Evolutionary conservation across 2,888 invertebrate species (phyloP), one percentile per base, ranked within the genome.

Genomic region (Phyllotreta striolata): DNA sequence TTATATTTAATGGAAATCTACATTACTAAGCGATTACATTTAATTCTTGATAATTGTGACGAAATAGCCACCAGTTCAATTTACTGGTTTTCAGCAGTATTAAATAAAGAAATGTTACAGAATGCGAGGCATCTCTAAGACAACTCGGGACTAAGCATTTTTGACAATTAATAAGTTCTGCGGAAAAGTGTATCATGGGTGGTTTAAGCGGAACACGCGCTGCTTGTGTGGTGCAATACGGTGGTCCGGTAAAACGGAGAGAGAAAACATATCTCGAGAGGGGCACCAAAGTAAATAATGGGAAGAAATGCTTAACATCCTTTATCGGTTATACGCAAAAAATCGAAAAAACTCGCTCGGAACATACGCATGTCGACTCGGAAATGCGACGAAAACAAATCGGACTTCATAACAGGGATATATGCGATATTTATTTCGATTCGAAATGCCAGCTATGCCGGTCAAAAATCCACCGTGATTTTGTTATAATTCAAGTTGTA

Each of bases 181-280:
- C 38, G 56, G 66, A 63, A 63, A 66, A 66, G 41, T 66, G 54
- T 62, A 66, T 44, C 66, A 66, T 66, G 66, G 66, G 66, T 63
- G 63, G 66, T 51, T 62, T 39, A 58, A 62, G 57, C 57, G 49
- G 46, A 57, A 55, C 60, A 61, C 47, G 46, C 37, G 57, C 61
- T 62, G 56, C 57, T 40, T 65, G 65, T 65, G 65, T 65, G 65
- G 65, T 55, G 55, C 54, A 61, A 38, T 41, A 43, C 59, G 63
- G 63, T 63, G 63, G 63, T 63, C 63, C 55, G 58, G 47, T 44
- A 56, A 63, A 24, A 51, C 55, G 55, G 37, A 59, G 58, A 47
- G 54, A 24, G 47, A 60, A 60, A 60, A 60, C 52, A 59, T 60
- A 54, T 60, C 44, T 55, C 52, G 46, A 58, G 58, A 35, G 58